Percentiles rank a stretch among this genome's conserved stretches.
Conservation (phyloP, 2,113 vertebrate genomes). For the Halcyon senegalensis region DNA sequence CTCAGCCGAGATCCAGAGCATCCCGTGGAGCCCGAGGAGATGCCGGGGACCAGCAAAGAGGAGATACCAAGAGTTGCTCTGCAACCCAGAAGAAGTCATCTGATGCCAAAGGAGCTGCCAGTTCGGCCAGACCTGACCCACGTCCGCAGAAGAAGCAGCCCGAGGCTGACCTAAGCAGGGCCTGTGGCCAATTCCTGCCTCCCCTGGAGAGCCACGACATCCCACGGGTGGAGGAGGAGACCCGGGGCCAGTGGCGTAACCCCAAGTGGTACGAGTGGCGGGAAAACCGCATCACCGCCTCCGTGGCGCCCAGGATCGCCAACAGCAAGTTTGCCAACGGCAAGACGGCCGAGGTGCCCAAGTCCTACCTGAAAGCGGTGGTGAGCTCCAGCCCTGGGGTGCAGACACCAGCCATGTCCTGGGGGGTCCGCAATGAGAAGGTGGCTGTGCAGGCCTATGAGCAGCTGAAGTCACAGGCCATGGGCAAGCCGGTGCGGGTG, state of each 20-base stretch:
- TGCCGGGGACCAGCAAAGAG: not conserved
- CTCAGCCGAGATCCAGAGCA: not conserved
- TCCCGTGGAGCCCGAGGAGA: not conserved
- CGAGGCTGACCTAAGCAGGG: not conserved
- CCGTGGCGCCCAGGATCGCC: conserved; percentile 75
- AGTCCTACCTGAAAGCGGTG: conserved; percentile 75
- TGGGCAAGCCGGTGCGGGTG: conserved; percentile 63
- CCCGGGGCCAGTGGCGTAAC: conserved; percentile 80
- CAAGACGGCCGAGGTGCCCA: conserved; percentile 69
- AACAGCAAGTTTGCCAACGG: conserved; percentile 74
- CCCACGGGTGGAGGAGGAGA: conserved; percentile 74
- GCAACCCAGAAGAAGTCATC: rapidly evolving
- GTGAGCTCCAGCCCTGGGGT: conserved; percentile 20
- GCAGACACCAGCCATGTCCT: conserved; percentile 80
- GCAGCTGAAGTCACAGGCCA: conserved; percentile 48
- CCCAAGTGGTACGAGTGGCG: conserved; percentile 79
- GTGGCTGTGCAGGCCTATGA: conserved; percentile 70
- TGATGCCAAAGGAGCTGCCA: not conserved
- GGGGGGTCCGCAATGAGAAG: conserved; percentile 79
- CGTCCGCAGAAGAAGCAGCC: not conserved
- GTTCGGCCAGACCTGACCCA: not conserved
- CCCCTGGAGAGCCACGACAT: not conserved
- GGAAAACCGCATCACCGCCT: conserved; percentile 84
- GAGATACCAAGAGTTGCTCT: not conserved
- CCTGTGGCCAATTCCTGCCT: not conserved